Conservation (phyloP, 2,888 invertebrate species). For the Nomada ferruginata region DNA sequence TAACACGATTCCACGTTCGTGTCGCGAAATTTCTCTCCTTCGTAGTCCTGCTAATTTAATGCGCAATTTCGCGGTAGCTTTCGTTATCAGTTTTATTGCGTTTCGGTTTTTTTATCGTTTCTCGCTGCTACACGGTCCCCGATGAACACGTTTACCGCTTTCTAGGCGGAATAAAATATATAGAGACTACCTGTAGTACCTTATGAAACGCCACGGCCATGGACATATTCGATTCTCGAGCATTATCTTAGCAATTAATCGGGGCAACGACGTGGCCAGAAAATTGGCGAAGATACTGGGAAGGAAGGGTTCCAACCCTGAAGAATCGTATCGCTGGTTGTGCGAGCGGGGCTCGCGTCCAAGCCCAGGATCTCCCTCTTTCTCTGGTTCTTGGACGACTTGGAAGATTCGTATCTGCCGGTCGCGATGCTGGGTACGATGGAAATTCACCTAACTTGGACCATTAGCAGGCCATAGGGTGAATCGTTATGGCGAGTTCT, state of each 20-base stretch:
- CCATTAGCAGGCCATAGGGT: constrained; percentile 71
- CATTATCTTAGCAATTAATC: constrained; percentile 63
- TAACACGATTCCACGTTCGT: constrained; percentile 6
- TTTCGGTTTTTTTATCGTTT: no score
- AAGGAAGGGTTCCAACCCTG: constrained; percentile 7
- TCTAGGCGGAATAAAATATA: not conserved
- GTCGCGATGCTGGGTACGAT: constrained; percentile 50
- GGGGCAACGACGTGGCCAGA: constrained; percentile 40
- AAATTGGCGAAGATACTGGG: constrained; percentile 48
- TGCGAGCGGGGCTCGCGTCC: constrained; percentile 4
- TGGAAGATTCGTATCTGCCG: constrained; percentile 64
- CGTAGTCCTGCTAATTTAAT: not conserved
- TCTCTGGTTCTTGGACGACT: constrained; percentile 62
- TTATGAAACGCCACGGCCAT: not conserved
- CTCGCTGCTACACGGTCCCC: not conserved
- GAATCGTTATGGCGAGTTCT: constrained; percentile 70
- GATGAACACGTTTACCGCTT: not conserved
- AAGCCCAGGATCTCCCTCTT: constrained; percentile 1
- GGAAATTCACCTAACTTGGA: constrained; percentile 70
- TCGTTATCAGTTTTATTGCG: no score
- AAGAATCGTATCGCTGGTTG: constrained; percentile 53
- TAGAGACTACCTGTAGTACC: not conserved
- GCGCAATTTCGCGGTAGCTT: not conserved
- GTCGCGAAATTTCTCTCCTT: not conserved
- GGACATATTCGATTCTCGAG: not conserved